Conservation (phyloP, 2,113 vertebrate species). For the Rhea americana region DNA sequence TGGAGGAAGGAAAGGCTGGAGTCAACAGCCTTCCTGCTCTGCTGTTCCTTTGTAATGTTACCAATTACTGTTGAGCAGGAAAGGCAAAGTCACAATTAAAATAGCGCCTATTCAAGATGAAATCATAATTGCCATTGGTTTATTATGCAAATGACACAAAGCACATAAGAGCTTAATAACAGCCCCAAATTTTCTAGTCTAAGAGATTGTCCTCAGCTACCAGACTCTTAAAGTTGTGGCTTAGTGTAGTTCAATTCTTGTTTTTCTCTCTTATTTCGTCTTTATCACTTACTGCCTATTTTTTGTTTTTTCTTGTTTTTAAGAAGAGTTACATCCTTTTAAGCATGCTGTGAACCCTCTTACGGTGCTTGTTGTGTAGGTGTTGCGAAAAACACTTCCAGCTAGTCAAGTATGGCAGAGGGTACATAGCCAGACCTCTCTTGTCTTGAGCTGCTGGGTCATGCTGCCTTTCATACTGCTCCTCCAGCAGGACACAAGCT, state of each 20-base stretch:
- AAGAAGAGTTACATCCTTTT: not conserved
- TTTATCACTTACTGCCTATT: not conserved
- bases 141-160: conserved; percentile 30
- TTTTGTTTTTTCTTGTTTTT: not conserved
- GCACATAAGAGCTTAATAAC: not conserved
- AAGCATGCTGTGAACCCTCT: not conserved
- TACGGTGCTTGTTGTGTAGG: not conserved
- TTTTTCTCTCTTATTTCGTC: not conserved
- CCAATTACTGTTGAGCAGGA: not conserved
- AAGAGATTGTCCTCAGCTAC: not conserved
- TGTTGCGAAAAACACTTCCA: not conserved
- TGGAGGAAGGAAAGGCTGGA: not conserved
- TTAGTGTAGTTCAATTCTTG: not conserved
- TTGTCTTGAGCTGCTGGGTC: not conserved
- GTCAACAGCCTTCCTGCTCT: not conserved
- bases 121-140: conserved; percentile 17
- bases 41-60: not conserved
- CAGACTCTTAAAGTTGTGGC: not conserved
- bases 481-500: not conserved
- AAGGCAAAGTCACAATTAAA: conserved; percentile 7
- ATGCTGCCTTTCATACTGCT: not conserved
- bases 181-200: not conserved
- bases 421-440: not conserved
- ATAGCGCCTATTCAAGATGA: not conserved
- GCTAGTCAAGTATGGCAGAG: not conserved